phyloP scores from a whole-genome alignment of 2,888 invertebrate species.

The Ochlodes sylvanus region DNA sequence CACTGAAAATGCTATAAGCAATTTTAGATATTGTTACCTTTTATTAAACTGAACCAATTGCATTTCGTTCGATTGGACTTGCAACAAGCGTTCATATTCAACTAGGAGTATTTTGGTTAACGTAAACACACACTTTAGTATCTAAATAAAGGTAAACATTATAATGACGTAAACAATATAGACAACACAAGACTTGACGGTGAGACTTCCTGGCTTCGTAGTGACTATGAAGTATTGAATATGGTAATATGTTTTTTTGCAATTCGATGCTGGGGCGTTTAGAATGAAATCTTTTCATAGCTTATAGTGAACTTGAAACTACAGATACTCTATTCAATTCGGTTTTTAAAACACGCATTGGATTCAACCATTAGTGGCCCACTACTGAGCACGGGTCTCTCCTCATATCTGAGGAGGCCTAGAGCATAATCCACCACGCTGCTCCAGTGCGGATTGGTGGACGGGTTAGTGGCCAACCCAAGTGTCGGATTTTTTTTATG shows the following conservation, averaged over 20 bases:
- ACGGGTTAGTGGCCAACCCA: too few relatives aligned
- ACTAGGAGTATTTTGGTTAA: slow-evolving; percentile 15
- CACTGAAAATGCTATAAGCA: slow-evolving; percentile 56
- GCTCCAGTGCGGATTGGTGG: too few relatives aligned
- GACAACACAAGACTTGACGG: not conserved
- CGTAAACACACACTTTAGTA: slow-evolving; percentile 11
- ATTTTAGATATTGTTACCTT: not conserved
- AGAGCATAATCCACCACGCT: too few relatives aligned
- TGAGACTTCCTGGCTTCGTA: not conserved
- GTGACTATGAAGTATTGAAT: not conserved
- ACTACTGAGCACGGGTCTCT: too few relatives aligned
- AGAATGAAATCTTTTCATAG: too few relatives aligned
- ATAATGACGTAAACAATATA: slow-evolving; percentile 12
- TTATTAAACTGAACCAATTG: not conserved
- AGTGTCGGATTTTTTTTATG: too few relatives aligned
- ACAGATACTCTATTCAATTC: too few relatives aligned
- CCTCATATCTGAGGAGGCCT: too few relatives aligned
- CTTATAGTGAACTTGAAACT: too few relatives aligned
- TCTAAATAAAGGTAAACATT: slow-evolving; percentile 18
- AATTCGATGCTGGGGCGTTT: not conserved
- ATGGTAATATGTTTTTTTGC: not conserved
- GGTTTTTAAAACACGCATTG: too few relatives aligned
- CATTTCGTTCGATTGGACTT: slow-evolving; percentile 5
- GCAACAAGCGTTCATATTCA: not conserved
- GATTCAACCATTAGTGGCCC: too few relatives aligned